Evolutionary conservation across 2,113 vertebrate species (phyloP).

Genomic region (Ovibos moschatus): DNA sequence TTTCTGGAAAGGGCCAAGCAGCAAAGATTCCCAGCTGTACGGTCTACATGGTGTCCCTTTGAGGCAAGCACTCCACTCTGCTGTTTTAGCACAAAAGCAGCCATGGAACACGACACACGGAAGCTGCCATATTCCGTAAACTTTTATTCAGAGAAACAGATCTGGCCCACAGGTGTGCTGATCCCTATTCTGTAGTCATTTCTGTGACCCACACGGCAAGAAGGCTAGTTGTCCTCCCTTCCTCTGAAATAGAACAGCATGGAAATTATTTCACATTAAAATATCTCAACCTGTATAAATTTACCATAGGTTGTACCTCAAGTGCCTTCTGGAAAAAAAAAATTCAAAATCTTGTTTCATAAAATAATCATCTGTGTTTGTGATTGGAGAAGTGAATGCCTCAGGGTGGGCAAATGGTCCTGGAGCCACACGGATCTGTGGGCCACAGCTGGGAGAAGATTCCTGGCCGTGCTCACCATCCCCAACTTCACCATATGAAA

Average conservation of each 20-base stretch:
- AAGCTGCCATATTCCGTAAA: neutral
- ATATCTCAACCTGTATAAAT: neutral
- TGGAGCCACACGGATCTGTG: neutral
- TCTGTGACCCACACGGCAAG: neutral
- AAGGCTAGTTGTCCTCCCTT: neutral
- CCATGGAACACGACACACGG: neutral
- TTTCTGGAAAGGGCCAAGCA: neutral
- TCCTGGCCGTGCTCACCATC: neutral
- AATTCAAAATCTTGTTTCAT: neutral
- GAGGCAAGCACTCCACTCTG: neutral
- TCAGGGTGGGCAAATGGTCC: neutral
- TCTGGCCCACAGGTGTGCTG: neutral
- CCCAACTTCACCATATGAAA: neutral
- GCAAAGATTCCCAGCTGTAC: neutral
- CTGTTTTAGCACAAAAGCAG: neutral
- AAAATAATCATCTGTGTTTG: neutral
- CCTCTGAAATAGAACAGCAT: neutral
- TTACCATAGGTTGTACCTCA: neutral
- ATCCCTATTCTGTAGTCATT: neutral
- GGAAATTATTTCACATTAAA: neutral
- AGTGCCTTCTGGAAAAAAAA: neutral
- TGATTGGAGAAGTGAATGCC: neutral
- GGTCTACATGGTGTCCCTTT: neutral
- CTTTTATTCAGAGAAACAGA: conserved; percentile 1
- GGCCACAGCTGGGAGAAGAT: neutral